Evolutionary conservation across 92 coral and sea anemone species (phyloP), one percentile per base, ranked within the genome.

Genomic region (Palythoa grandis): DNA sequence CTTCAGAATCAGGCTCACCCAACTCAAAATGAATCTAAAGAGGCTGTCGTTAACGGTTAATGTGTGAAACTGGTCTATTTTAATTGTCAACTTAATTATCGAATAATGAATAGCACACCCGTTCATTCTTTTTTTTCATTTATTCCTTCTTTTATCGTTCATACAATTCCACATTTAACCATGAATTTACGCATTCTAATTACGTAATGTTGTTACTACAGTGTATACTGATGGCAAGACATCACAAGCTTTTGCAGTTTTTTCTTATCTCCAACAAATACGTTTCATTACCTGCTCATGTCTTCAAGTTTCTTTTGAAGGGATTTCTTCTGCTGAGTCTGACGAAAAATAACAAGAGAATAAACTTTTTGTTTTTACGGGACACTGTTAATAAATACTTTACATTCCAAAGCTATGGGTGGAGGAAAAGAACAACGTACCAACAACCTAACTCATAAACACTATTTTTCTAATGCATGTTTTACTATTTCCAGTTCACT

Each of bases 231-330:
- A 12, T 9, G 19, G 19, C 61, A 56, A 12, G 61, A 56, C 16
- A 9, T 7, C 61, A 16, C 61, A 12, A 16, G 16, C 15, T 56
- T 56, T 56, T 43, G 50, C 9, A 43, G 50, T 43, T 43, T 16
- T 17, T 12, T 13, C 20, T 14, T 17, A 20, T 12, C 4, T 63
- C 40, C n/a, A 12, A 38, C 24, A 35, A 2, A 50, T 35, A 40
- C 7, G 6, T 20, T 17, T 2, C 19, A 12, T n/a, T 60, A 78
- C 89, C 86, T 89, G 47, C 8, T 70, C n/a, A 87, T 71, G 56
- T 87, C 90, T 7, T 79, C 90, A 72, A 92, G 86, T 70, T 86
- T 84, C 72, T 84, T 84, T 54, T 92, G 93, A 11, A 92, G 88
- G 4, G 90, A 76, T 48, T 85, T 52, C 57, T 74, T 90, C 38